These are phyloP conservation scores for Microctenopoma stevenorrisi DNA, from an alignment of 2,797 vertebrate genomes.

Conservation along the genomic window DNA sequence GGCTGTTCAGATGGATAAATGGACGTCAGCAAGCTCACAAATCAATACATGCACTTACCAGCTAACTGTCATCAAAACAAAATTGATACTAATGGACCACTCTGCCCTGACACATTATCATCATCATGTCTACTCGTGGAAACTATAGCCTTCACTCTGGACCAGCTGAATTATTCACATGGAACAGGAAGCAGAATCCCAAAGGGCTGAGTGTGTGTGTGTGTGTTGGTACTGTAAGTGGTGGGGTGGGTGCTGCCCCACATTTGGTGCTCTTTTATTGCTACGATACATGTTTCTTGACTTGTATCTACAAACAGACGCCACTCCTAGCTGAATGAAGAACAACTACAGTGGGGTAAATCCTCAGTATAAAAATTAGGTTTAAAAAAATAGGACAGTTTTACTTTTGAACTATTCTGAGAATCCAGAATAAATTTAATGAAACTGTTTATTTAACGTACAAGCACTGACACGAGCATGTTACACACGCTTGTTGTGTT, in stretches of 20 bases:
- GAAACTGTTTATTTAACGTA: no score
- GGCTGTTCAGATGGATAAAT: conserved; percentile 56
- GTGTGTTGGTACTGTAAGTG: conserved; percentile 18
- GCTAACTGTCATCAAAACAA: conserved; percentile 67
- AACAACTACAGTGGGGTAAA: no score
- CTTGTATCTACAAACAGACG: conserved; percentile 7
- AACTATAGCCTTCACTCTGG: conserved; percentile 62
- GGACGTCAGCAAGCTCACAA: conserved; percentile 56
- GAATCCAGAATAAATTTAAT: no score
- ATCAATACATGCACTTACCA: conserved; percentile 80
- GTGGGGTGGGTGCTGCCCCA: conserved; percentile 36
- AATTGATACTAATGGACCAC: conserved; percentile 77
- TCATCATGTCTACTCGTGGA: conserved; percentile 46
- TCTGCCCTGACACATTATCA: conserved; percentile 41
- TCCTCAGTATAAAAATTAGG: no score
- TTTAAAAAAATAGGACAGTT: no score
- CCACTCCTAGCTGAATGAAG: no score
- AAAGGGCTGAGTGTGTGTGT: conserved; percentile 30
- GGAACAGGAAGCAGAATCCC: conserved; percentile 77
- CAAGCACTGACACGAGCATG: no score
- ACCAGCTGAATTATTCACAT: conserved; percentile 73
- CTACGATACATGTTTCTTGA: neutral
- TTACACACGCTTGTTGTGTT: no score
- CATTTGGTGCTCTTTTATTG: conserved; percentile 34
- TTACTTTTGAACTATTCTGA: no score